Percentiles rank a stretch among this genome's conserved stretches.
phyloP scores from a whole-genome alignment of 2,113 vertebrate genomes.

The Cebidichthys violaceus region DNA sequence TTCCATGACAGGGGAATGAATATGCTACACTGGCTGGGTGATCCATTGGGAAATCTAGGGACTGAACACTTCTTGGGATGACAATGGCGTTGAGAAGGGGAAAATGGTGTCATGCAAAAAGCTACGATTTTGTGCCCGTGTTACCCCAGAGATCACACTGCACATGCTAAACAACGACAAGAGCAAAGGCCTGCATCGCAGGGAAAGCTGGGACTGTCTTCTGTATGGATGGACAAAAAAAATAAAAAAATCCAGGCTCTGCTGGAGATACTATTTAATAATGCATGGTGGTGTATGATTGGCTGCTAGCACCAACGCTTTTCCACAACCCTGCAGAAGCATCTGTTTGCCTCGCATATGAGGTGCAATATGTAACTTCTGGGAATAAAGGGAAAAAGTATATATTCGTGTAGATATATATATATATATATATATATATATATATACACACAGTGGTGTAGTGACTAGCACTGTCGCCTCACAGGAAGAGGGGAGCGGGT shows the following conservation, averaged over 20 bases:
- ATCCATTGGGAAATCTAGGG: constrained; percentile 61
- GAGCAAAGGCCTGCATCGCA: constrained; percentile 65
- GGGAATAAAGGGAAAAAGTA: neutral
- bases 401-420: no score
- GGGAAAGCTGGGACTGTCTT: constrained; percentile 56
- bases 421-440: no score
- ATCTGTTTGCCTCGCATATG: constrained; percentile 49
- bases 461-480: no score
- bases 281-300: constrained; percentile 77
- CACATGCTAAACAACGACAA: constrained; percentile 75
- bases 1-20: constrained; percentile 17
- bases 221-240: constrained; percentile 70
- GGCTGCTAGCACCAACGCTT: constrained; percentile 47
- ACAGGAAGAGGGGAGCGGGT: no score
- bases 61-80: constrained; percentile 48
- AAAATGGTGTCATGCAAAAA: constrained; percentile 50
- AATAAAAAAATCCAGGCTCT: constrained; percentile 69
- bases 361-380: constrained; percentile 31
- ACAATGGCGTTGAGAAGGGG: constrained; percentile 27
- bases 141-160: constrained; percentile 42
- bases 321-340: constrained; percentile 50
- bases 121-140: constrained; percentile 35
- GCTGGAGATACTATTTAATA: constrained; percentile 77
- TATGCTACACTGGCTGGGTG: constrained; percentile 22
- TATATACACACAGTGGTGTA: no score